These are phyloP conservation scores for Nesidiocoris tenuis DNA, from an alignment of 2,888 invertebrate species.

Conservation along the genomic window DNA sequence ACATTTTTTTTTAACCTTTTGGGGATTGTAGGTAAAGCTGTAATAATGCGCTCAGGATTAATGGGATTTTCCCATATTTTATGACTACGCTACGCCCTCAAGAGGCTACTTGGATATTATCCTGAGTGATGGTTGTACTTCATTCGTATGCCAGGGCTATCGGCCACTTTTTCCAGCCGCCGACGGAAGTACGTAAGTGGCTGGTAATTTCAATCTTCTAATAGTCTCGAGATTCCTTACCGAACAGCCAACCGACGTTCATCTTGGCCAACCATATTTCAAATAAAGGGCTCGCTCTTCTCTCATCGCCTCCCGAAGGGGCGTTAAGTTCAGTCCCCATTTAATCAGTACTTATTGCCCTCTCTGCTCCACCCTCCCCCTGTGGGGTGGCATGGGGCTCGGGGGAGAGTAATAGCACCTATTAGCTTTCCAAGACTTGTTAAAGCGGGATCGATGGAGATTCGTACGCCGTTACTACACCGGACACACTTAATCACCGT, in stretches of 20 bases:
- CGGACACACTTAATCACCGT: not conserved
- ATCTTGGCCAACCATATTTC: slow-evolving; percentile 21
- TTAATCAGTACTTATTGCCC: slow-evolving; percentile 38
- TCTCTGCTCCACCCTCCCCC: slow-evolving; percentile 12
- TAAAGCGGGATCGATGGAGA: slow-evolving; percentile 27
- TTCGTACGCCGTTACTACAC: not conserved
- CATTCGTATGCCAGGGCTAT: not conserved
- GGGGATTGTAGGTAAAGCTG: too few relatives aligned
- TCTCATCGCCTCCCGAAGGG: slow-evolving; percentile 21
- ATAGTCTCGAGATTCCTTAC: not conserved
- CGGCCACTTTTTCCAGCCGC: not conserved
- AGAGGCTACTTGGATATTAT: too few relatives aligned
- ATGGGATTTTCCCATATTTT: too few relatives aligned
- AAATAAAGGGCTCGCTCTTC: slow-evolving; percentile 11
- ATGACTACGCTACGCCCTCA: too few relatives aligned
- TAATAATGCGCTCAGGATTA: too few relatives aligned
- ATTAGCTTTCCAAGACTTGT: slow-evolving; percentile 17
- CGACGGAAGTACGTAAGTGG: slow-evolving; percentile 22
- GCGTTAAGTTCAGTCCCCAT: slow-evolving; percentile 23
- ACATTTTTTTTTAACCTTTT: too few relatives aligned
- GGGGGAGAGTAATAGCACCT: slow-evolving; percentile 27
- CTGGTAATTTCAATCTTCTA: slow-evolving; percentile 27
- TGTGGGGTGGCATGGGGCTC: not conserved
- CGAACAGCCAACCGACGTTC: not conserved
- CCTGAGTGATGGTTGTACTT: too few relatives aligned